Evolutionary conservation across 2,888 invertebrate species (phyloP).

Genomic region (Drosophila formosana): DNA sequence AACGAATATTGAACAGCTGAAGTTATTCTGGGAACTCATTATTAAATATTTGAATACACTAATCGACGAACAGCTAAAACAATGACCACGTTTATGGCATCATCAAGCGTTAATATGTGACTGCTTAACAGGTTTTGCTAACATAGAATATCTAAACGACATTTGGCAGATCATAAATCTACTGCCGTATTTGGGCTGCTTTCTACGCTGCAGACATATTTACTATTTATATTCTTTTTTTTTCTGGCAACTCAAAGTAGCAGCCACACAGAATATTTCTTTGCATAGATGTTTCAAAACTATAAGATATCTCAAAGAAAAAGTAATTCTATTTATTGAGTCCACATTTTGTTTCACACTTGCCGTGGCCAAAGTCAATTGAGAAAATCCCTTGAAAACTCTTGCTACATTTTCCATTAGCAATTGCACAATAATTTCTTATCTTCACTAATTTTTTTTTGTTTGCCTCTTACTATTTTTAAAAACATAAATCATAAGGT

Average conservation of each 20-base stretch:
- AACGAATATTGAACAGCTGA: not conserved
- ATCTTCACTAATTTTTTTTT: not conserved
- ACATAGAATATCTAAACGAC: not conserved
- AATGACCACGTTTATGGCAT: not conserved
- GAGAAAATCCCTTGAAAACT: slow-evolving; percentile 23
- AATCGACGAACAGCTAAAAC: not conserved
- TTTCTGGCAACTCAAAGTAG: not conserved
- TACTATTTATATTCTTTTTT: not conserved
- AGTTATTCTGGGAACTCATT: not conserved
- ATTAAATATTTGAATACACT: not conserved
- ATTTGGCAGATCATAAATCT: not conserved
- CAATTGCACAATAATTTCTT: slow-evolving; percentile 13
- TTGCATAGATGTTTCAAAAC: slow-evolving; percentile 1
- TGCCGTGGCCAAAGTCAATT: slow-evolving; percentile 27
- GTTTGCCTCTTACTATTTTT: slow-evolving; percentile 4
- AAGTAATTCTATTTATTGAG: not conserved
- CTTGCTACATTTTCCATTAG: slow-evolving; percentile 38
- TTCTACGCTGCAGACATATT: not conserved
- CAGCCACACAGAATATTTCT: not conserved
- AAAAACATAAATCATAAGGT: slow-evolving; percentile 21
- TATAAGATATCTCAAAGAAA: not conserved
- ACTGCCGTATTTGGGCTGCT: not conserved
- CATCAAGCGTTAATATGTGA: not conserved
- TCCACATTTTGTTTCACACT: slow-evolving; percentile 32
- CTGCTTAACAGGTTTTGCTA: not conserved